Evolutionary conservation across 2,888 invertebrate species (phyloP).

Genomic region (Sesia bembeciformis): DNA sequence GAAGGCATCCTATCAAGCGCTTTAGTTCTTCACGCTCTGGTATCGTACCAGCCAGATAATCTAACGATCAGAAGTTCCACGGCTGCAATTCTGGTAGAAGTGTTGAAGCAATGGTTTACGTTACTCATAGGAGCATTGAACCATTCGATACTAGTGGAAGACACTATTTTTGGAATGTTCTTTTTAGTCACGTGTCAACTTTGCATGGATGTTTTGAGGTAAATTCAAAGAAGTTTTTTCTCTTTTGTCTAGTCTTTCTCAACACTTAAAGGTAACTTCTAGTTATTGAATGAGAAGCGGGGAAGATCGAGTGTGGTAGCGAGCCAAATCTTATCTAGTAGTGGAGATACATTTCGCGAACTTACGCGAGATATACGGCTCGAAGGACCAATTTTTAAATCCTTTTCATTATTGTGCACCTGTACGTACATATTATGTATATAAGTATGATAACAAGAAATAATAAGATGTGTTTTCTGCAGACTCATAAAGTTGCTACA

Average conservation of each 20-base stretch:
- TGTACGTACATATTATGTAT: too few relatives aligned
- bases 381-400: too few relatives aligned
- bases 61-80: constrained; percentile 29
- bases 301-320: too few relatives aligned
- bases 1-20: constrained; percentile 42
- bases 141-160: constrained; percentile 37
- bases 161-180: constrained; percentile 33
- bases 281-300: too few relatives aligned
- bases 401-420: too few relatives aligned
- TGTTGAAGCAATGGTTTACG: constrained; percentile 44
- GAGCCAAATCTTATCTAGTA: too few relatives aligned
- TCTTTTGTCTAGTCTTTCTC: too few relatives aligned
- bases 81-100: constrained; percentile 32
- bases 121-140: constrained; percentile 40
- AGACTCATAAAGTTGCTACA: constrained; percentile 37
- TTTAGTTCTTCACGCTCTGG: constrained; percentile 46
- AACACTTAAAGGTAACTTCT: too few relatives aligned
- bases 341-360: too few relatives aligned
- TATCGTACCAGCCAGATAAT: constrained; percentile 50
- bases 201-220: constrained; percentile 44
- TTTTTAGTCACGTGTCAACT: constrained; percentile 46
- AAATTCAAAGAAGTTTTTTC: constrained; percentile 4
- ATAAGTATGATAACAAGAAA: too few relatives aligned
- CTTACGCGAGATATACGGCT: too few relatives aligned
- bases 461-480: constrained; percentile 1